These are phyloP conservation scores for Siniperca knerii DNA, from an alignment of 2,113 vertebrate species.

Conservation along the genomic window DNA sequence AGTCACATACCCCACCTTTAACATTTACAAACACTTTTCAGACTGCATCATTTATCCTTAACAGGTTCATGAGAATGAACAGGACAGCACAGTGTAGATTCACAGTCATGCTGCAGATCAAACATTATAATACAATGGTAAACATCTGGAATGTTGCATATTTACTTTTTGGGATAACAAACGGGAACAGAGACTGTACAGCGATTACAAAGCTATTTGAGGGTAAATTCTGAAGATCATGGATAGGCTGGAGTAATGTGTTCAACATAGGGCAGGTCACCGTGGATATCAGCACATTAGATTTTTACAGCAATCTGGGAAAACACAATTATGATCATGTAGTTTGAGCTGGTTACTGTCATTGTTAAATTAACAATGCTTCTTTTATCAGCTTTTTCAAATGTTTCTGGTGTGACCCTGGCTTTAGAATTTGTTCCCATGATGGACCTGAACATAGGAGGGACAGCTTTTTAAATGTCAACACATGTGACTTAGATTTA, in stretches of 20 bases:
- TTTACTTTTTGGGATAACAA: conserved; percentile 5
- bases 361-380: background rate
- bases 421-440: background rate
- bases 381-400: background rate
- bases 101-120: conserved; percentile 7
- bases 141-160: conserved; percentile 39
- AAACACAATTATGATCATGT: background rate
- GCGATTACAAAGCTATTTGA: background rate
- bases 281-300: background rate
- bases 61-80: background rate
- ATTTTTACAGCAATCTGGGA: background rate
- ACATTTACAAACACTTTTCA: background rate
- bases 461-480: background rate
- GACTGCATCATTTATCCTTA: background rate
- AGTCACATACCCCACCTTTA: no score
- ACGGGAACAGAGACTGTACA: background rate
- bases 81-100: conserved; percentile 2
- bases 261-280: background rate
- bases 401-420: background rate
- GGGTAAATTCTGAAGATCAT: background rate
- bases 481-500: background rate
- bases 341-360: background rate
- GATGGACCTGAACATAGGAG: background rate
- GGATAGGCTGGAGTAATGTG: background rate
- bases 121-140: background rate